Evolutionary conservation across 2,113 vertebrate genomes (phyloP).

Genomic region (Podilymbus podiceps): DNA sequence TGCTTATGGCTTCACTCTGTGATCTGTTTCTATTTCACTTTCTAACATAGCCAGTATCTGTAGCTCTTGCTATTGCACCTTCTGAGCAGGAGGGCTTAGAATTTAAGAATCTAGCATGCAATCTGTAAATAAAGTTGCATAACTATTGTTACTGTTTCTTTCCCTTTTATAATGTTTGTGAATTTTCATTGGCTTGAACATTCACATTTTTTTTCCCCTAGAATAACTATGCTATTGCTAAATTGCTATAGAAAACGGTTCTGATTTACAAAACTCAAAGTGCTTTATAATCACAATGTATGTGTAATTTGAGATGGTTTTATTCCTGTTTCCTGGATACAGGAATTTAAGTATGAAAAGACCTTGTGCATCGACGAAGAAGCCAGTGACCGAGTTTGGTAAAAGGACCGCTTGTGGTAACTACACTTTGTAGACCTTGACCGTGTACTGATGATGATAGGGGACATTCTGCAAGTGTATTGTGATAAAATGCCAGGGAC

Average conservation of each 20-base stretch:
- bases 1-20: background rate
- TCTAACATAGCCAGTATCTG: background rate
- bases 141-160: background rate
- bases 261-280: background rate
- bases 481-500: background rate
- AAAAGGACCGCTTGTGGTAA: background rate
- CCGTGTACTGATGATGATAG: background rate
- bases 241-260: background rate
- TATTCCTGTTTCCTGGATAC: background rate
- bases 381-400: background rate
- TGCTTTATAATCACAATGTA: background rate
- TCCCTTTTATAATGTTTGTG: background rate
- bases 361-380: background rate
- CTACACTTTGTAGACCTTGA: background rate
- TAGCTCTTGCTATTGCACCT: background rate
- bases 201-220: background rate
- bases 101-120: background rate
- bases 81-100: background rate
- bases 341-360: background rate
- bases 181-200: background rate
- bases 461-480: background rate
- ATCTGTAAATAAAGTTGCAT: background rate
- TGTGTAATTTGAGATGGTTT: background rate
- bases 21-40: background rate
- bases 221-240: background rate